phyloP scores from a whole-genome alignment of 2,888 invertebrate species.

The Drosophila leonis region DNA sequence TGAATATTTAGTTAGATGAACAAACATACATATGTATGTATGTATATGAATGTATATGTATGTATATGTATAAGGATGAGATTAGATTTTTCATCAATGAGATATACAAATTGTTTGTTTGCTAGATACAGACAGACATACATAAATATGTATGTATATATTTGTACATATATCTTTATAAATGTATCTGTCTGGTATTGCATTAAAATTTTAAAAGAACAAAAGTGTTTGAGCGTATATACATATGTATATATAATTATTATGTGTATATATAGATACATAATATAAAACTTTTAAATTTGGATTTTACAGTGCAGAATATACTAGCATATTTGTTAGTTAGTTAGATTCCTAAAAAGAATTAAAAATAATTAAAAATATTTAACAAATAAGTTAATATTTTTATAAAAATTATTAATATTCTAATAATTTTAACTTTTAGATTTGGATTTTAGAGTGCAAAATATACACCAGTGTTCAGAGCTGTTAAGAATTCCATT shows the following conservation, averaged over 20 bases:
- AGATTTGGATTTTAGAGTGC: no score
- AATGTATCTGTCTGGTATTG: not conserved
- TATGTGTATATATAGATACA: not conserved
- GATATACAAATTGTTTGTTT: constrained; percentile 26
- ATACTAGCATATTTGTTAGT: no score
- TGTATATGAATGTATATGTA: not conserved
- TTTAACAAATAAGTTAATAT: no score
- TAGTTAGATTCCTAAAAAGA: no score
- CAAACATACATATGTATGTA: not conserved
- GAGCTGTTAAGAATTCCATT: no score
- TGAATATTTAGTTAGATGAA: constrained; percentile 1
- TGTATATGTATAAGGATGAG: not conserved
- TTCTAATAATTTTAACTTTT: no score
- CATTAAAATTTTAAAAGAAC: not conserved
- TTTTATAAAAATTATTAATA: no score
- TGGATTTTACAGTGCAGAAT: no score
- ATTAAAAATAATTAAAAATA: no score
- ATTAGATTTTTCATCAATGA: constrained; percentile 33
- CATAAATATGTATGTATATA: not conserved
- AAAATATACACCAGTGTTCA: no score
- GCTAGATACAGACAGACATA: not conserved
- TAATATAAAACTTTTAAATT: no score
- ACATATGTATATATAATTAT: not conserved
- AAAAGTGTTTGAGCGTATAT: not conserved
- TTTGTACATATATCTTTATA: not conserved